Conservation (phyloP, 2,797 vertebrate genomes). For the Schizothorax lantsangensis region DNA sequence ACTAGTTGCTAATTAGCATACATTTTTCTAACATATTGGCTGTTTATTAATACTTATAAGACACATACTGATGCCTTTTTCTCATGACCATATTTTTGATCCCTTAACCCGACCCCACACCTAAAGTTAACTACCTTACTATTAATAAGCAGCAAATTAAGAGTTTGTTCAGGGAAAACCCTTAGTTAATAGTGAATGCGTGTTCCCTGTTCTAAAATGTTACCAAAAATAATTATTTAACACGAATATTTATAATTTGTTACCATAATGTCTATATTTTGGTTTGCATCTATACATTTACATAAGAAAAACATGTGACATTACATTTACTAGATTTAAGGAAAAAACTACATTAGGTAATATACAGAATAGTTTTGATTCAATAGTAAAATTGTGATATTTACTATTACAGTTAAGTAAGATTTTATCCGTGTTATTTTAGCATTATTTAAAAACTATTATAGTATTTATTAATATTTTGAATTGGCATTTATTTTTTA, state of each 20-base stretch:
- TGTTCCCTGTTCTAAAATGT: background rate
- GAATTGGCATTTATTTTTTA: background rate
- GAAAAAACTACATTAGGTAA: no score
- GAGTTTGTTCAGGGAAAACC: background rate
- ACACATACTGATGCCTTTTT: no score
- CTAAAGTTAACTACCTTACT: background rate
- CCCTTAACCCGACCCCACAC: background rate
- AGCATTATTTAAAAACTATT: background rate
- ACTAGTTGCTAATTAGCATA: background rate
- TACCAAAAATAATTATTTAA: background rate
- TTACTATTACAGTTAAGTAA: no score
- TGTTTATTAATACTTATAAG: no score
- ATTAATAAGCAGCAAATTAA: background rate
- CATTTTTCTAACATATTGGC: background rate
- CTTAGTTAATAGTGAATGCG: background rate
- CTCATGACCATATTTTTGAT: no score
- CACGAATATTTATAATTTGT: background rate
- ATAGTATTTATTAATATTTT: background rate
- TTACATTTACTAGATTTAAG: background rate
- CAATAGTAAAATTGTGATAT: background rate
- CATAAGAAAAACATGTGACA: background rate
- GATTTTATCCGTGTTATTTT: background rate
- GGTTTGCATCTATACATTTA: background rate
- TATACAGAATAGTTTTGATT: background rate
- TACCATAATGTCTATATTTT: background rate